A percentile compares a stretch with the other conserved stretches of the same genome.
Conservation (phyloP, 2,888 invertebrate species). For the Rhamphomyia laevipes region DNA sequence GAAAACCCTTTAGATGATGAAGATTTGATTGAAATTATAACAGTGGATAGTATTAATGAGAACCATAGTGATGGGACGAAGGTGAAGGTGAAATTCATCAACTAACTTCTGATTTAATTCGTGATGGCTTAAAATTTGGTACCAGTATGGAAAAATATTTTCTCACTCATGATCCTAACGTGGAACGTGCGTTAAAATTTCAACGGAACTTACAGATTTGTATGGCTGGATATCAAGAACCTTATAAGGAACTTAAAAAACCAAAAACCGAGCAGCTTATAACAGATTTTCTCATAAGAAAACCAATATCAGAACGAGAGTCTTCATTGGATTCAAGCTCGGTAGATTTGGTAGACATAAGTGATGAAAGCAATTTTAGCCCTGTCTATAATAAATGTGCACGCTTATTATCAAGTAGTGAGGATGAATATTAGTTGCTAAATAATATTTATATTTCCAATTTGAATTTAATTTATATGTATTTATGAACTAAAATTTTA, state of each 20-base stretch:
- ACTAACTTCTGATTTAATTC: slow-evolving; percentile 7
- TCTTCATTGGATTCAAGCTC: not conserved
- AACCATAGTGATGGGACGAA: slow-evolving; percentile 3
- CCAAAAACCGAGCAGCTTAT: not conserved
- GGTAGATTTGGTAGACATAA: not conserved
- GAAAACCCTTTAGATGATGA: slow-evolving; percentile 19
- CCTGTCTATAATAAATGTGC: no score
- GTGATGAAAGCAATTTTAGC: not conserved
- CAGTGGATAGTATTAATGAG: slow-evolving; percentile 1
- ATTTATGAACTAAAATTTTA: no score
- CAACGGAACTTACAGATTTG: not conserved
- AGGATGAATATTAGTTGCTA: no score
- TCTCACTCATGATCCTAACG: not conserved
- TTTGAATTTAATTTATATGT: no score
- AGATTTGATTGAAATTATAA: slow-evolving; percentile 11
- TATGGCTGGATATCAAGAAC: not conserved
- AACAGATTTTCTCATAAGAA: not conserved
- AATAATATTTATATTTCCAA: no score
- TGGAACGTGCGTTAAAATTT: not conserved
- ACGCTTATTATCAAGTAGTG: no score
- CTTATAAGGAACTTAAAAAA: not conserved
- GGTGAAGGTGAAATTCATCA: slow-evolving; percentile 5
- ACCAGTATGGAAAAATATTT: not conserved
- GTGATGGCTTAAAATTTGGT: slow-evolving; percentile 3
- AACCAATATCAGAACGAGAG: not conserved